Evolutionary conservation across 2,797 vertebrate genomes (phyloP).

Genomic region (Notamacropus eugenii): DNA sequence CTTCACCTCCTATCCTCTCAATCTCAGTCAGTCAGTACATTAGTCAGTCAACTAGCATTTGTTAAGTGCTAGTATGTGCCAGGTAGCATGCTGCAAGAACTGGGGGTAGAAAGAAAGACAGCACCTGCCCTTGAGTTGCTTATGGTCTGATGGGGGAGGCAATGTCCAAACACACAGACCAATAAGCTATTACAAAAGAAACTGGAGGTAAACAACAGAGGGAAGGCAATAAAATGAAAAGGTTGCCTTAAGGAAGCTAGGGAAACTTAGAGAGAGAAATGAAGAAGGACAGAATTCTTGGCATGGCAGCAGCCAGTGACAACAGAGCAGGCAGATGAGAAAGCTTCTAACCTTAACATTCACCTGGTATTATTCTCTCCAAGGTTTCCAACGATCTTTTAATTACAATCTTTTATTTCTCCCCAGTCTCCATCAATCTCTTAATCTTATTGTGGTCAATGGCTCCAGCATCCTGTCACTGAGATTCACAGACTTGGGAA

Average conservation of each 20-base stretch:
- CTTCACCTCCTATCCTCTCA: background rate
- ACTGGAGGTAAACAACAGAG: background rate
- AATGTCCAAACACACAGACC: background rate
- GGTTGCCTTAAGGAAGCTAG: background rate
- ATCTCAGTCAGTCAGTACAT: background rate
- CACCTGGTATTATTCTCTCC: background rate
- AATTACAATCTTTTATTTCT: background rate
- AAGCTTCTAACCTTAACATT: background rate
- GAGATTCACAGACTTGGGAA: background rate
- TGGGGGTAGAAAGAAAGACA: background rate
- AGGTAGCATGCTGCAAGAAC: background rate
- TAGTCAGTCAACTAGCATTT: background rate
- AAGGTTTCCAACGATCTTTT: background rate
- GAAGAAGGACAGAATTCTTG: background rate
- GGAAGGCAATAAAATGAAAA: background rate
- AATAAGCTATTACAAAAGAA: background rate
- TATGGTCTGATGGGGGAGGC: no score
- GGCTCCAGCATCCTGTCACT: background rate
- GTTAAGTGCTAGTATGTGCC: background rate
- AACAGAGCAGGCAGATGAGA: background rate
- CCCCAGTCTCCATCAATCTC: background rate
- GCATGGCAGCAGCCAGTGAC: background rate
- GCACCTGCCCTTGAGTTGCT: background rate
- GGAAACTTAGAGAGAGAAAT: background rate
- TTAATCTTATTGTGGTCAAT: background rate